These are phyloP conservation scores for Andrena praecox DNA, from an alignment of 2,888 invertebrate genomes.

Conservation along the genomic window DNA sequence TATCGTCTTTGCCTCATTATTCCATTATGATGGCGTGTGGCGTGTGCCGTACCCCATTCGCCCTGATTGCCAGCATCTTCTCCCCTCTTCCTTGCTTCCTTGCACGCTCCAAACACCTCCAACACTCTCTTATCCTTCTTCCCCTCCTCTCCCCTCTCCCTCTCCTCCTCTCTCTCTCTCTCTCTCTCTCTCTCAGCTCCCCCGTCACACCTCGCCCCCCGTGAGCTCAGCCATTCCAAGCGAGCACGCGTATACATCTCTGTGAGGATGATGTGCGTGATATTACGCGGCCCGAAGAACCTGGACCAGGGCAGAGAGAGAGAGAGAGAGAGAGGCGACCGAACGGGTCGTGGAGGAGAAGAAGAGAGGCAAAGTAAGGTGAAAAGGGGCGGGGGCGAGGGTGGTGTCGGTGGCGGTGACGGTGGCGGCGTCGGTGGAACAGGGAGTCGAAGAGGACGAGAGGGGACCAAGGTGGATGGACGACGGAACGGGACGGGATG, in stretches of 20 bases:
- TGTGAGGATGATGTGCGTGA: slow-evolving; percentile 77
- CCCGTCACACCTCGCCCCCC: slow-evolving; percentile 14
- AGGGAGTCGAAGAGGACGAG: slow-evolving; percentile 47
- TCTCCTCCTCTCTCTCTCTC: background rate
- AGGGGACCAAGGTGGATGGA: slow-evolving; percentile 60
- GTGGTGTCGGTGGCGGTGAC: slow-evolving; percentile 57
- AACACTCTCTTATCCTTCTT: slow-evolving; percentile 38
- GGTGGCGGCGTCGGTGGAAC: slow-evolving; percentile 61
- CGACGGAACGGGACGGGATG: slow-evolving; percentile 64
- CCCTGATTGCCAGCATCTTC: slow-evolving; percentile 70
- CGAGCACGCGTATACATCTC: slow-evolving; percentile 72
- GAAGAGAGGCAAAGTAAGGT: slow-evolving; percentile 45
- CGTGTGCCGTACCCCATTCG: slow-evolving; percentile 82
- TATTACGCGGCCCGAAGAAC: slow-evolving; percentile 74
- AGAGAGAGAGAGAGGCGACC: background rate
- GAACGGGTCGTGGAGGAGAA: slow-evolving; percentile 38
- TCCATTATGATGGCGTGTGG: slow-evolving; percentile 84
- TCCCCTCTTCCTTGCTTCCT: slow-evolving; percentile 49
- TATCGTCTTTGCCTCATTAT: slow-evolving; percentile 84
- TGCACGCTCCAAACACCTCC: slow-evolving; percentile 34
- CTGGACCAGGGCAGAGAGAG: slow-evolving; percentile 39
- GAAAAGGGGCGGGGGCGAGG: slow-evolving; percentile 59
- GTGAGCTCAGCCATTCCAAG: slow-evolving; percentile 13
- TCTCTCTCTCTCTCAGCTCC: background rate
- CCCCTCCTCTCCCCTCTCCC: slow-evolving; percentile 9